Evolutionary conservation across 2,888 invertebrate species (phyloP).

Genomic region (Polydrusus tereticollis): DNA sequence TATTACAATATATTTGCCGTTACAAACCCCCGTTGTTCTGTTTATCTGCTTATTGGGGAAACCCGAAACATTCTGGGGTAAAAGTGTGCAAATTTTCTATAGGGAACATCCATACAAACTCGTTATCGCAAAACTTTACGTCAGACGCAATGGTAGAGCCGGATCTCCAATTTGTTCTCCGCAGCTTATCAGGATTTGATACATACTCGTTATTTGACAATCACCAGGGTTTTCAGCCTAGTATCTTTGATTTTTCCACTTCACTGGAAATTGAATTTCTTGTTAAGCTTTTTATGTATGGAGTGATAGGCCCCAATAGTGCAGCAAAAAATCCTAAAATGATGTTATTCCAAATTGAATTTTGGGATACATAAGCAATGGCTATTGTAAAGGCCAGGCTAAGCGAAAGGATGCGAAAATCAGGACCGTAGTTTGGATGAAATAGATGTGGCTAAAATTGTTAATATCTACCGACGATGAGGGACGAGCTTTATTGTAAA

Average conservation of each 20-base stretch:
- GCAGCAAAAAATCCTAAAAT: conserved; percentile 1
- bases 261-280: conserved; percentile 36
- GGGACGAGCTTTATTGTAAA: too few species aligned
- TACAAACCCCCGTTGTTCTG: neutral
- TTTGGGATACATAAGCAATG: neutral
- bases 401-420: neutral
- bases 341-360: neutral
- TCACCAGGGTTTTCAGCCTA: conserved; percentile 26
- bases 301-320: conserved; percentile 1
- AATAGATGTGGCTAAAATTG: too few species aligned
- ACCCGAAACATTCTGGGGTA: neutral
- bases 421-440: neutral
- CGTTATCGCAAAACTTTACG: conserved; percentile 23
- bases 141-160: conserved; percentile 14
- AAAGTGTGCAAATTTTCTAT: conserved; percentile 18
- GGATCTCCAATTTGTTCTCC: conserved; percentile 41
- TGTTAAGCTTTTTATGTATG: conserved; percentile 12
- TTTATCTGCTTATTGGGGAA: neutral
- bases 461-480: too few species aligned
- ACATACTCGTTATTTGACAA: conserved; percentile 43
- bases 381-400: neutral
- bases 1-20: neutral
- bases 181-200: conserved; percentile 40
- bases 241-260: conserved; percentile 44
- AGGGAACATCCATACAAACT: conserved; percentile 19